Percentiles rank a stretch among this genome's conserved stretches.
These are phyloP conservation scores for Mesoclemmys tuberculata DNA, from an alignment of 2,113 vertebrate genomes.

Conservation along the genomic window DNA sequence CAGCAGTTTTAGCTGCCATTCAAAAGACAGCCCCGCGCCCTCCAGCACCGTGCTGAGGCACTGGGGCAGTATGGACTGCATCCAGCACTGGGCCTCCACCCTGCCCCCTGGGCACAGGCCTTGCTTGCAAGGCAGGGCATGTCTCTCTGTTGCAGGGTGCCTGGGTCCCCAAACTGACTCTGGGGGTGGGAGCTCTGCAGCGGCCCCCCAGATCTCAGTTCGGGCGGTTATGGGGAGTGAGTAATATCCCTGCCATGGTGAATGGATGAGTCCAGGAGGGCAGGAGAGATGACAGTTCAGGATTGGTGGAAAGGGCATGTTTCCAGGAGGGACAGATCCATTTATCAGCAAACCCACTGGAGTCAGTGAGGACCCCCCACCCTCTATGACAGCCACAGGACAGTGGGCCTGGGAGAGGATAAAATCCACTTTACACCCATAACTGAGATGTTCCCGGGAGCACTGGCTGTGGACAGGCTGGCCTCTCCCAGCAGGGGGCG, in stretches of 20 bases:
- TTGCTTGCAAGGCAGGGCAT: not conserved
- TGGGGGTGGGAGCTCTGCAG: not conserved
- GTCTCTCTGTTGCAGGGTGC: not conserved
- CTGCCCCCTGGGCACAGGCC: not conserved
- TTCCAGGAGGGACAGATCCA: not conserved
- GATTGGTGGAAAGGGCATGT: not conserved
- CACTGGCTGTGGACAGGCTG: too few relatives aligned
- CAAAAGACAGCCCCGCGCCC: not conserved
- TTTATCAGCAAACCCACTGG: not conserved
- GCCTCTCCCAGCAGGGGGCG: too few relatives aligned
- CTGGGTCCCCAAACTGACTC: not conserved
- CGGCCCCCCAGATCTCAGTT: too few relatives aligned
- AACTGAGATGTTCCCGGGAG: not conserved
- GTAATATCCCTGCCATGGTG: too few relatives aligned
- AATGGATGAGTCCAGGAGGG: not conserved
- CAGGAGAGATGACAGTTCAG: not conserved
- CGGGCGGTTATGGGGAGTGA: too few relatives aligned
- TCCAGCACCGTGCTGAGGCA: not conserved
- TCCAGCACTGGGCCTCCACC: not conserved
- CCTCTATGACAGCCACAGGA: not conserved
- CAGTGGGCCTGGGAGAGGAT: not conserved
- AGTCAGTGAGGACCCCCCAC: not conserved
- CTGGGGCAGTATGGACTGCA: not conserved
- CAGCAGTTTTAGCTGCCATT: not conserved
- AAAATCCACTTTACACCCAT: not conserved